phyloP scores from a whole-genome alignment of 2,113 vertebrate genomes.

The Irena cyanogastra region DNA sequence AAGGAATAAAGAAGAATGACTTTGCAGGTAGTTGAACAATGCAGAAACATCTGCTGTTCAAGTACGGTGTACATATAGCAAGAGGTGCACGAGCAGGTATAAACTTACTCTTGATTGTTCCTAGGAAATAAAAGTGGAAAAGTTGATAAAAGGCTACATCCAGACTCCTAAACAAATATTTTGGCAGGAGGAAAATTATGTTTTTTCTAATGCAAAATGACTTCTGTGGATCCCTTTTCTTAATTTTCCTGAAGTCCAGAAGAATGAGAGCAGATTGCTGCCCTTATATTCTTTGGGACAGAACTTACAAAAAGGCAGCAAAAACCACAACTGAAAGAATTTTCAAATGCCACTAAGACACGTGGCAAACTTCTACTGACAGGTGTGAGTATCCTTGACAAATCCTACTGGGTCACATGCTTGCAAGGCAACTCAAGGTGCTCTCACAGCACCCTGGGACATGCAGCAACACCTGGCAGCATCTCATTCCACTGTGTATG shows the following conservation, averaged over 20 bases:
- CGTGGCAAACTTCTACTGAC: not conserved
- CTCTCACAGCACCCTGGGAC: not conserved
- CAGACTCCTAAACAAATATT: not conserved
- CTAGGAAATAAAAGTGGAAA: not conserved
- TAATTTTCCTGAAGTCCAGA: not conserved
- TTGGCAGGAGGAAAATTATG: not conserved
- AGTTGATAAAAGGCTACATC: not conserved
- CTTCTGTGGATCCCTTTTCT: not conserved
- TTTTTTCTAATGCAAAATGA: not conserved
- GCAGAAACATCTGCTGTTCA: not conserved
- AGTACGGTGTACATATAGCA: not conserved
- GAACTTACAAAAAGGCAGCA: not conserved
- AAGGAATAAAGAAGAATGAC: not conserved
- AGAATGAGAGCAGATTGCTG: not conserved
- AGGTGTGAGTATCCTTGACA: not conserved
- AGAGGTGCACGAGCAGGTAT: not conserved
- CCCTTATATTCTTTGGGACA: not conserved
- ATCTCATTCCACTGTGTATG: not conserved
- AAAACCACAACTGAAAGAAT: not conserved
- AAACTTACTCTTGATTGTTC: not conserved
- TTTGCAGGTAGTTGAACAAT: not conserved
- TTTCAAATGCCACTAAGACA: not conserved
- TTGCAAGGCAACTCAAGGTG: not conserved
- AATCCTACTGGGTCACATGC: not conserved
- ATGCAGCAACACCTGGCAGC: not conserved